Conservation (phyloP, 1,140 invertebrate species). For the Medauroidea extradentata region DNA sequence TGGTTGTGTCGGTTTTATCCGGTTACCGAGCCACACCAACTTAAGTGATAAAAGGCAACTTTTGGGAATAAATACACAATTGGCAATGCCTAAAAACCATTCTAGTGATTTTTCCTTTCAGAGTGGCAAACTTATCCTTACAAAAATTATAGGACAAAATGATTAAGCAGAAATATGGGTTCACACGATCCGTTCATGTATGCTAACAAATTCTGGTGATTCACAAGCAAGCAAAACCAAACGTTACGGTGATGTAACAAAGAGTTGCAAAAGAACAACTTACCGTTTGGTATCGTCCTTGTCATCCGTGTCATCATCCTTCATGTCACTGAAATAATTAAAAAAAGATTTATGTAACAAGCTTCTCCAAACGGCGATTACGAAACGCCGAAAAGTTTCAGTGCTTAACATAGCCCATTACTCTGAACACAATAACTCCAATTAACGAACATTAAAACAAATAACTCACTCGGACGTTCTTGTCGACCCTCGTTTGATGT, state of each 20-base stretch:
- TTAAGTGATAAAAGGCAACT: too few species aligned
- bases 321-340: constrained; percentile 42
- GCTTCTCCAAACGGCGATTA: background rate
- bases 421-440: background rate
- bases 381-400: background rate
- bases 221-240: background rate
- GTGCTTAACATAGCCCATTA: background rate
- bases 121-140: too few species aligned
- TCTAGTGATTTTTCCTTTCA: too few species aligned
- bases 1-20: too few species aligned
- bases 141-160: too few species aligned
- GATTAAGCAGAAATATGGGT: too few species aligned
- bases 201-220: too few species aligned
- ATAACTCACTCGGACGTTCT: constrained; percentile 46
- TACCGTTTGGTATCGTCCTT: constrained; percentile 66
- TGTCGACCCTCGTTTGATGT: constrained; percentile 37
- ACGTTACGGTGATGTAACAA: background rate
- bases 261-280: constrained; percentile 16
- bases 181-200: too few species aligned
- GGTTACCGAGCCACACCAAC: too few species aligned
- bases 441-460: background rate
- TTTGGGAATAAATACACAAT: too few species aligned
- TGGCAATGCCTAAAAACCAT: too few species aligned
- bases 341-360: background rate
- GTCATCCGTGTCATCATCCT: constrained; percentile 63